Conservation (phyloP, 2,797 vertebrate genomes). For the Fratercula arctica region DNA sequence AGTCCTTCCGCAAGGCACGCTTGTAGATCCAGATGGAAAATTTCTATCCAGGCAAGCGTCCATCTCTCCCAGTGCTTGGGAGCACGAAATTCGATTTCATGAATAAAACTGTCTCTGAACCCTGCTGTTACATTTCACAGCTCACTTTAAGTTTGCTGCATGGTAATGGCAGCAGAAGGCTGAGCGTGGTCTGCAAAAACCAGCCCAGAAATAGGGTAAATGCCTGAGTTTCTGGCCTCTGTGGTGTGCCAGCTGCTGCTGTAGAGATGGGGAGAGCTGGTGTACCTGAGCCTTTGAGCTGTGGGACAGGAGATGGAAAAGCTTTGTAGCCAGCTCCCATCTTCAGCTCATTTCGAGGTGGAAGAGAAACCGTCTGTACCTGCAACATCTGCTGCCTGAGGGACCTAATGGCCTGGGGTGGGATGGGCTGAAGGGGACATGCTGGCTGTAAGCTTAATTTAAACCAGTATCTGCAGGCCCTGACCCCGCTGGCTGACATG, state of each 20-base stretch:
- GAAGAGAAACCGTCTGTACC: neutral
- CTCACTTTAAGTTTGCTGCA: neutral
- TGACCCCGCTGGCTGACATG: neutral
- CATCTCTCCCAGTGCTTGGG: neutral
- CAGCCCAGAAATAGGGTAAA: neutral
- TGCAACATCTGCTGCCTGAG: neutral
- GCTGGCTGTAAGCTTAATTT: neutral
- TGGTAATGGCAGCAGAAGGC: neutral
- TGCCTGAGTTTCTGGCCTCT: neutral
- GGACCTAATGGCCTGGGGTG: neutral
- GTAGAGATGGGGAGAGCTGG: neutral
- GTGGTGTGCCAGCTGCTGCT: neutral
- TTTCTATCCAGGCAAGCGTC: neutral
- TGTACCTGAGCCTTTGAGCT: neutral
- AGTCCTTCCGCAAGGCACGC: neutral
- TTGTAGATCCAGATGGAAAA: neutral
- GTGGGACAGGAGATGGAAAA: neutral
- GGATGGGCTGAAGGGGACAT: neutral
- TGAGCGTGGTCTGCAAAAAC: neutral
- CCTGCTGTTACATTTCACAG: neutral
- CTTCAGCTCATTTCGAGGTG: neutral
- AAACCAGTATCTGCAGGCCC: neutral
- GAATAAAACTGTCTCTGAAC: neutral
- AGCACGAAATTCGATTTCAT: neutral
- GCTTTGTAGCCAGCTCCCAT: neutral